phyloP scores from a whole-genome alignment of 2,113 vertebrate genomes.

The Amia ocellicauda region DNA sequence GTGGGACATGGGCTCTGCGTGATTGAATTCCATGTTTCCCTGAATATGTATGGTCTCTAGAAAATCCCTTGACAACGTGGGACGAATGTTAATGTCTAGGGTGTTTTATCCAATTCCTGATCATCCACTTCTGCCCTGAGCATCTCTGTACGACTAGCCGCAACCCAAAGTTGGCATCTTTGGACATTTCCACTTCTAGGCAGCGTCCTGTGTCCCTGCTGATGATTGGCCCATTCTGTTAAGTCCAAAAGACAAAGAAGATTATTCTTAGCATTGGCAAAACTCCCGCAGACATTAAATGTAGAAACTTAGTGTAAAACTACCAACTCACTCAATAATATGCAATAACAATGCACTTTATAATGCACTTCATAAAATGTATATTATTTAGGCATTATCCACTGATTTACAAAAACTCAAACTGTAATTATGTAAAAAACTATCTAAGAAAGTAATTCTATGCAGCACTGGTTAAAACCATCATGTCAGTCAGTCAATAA shows the following conservation, averaged over 20 bases:
- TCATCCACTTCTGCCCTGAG: slow-evolving; percentile 97
- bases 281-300: not conserved
- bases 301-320: too few relatives aligned
- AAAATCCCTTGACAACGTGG: not conserved
- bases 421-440: too few relatives aligned
- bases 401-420: too few relatives aligned
- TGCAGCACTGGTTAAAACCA: too few relatives aligned
- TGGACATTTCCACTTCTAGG: slow-evolving; percentile 94
- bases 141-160: slow-evolving; percentile 91
- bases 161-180: slow-evolving; percentile 94
- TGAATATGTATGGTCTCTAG: not conserved
- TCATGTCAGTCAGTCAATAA: too few relatives aligned
- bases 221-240: slow-evolving; percentile 91
- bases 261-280: not conserved
- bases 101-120: slow-evolving; percentile 93
- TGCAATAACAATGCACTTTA: too few relatives aligned
- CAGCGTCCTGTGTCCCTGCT: slow-evolving; percentile 93
- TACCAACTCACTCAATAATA: too few relatives aligned
- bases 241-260: slow-evolving; percentile 11
- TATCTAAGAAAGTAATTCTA: too few relatives aligned
- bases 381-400: too few relatives aligned
- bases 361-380: too few relatives aligned
- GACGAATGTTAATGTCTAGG: slow-evolving; percentile 72
- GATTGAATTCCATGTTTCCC: not conserved
- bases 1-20: not conserved